Base-by-base conservation (phyloP, 2,888 invertebrate genomes). In the Drosophila yooni region DNA sequence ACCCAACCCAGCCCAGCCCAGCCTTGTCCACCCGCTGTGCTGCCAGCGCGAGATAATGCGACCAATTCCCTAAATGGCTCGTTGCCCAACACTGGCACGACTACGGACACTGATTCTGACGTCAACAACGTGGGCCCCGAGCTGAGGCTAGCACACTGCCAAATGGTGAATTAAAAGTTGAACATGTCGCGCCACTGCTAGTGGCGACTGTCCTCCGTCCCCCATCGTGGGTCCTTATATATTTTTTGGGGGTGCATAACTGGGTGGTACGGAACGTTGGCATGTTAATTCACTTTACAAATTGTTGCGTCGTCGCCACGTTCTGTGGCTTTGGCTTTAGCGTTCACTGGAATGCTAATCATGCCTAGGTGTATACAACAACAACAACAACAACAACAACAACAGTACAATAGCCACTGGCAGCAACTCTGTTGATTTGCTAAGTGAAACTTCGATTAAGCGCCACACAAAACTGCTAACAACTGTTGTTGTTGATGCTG, bases 371-470 rank as follows among this genome's bases (percentile, higher is more conserved):
- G 71, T 63, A 52, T 46, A 66, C 66, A 76, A 27, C 38, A 64
- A 59, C 63, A 71, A 56, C 58, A 72, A 59, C 63, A 71, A 56
- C 58, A 72, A 65, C 63, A 65, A 52, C 71, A 65, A 43, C 59
- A 54, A 21, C 48, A 54, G 13, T 3, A 40, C 64, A 68, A 36
- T 36, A 48, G 38, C 57, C 58, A 59, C 59, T 66, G 62, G 70
- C 68, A 81, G 83, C 76, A 79, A 84, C 81, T 88, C 88, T 80
- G 86, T 88, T 86, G 89, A 83, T 86, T 88, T 77, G 84, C 85
- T 89, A 85, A 85, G 85, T 85, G 85, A 85, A 85, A 85, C 89
- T 85, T 85, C 85, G 85, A 85, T 85, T 88, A 89, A 70, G 83
- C 81, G 60, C 43, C 64, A 52, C 73, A 72, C 50, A 65, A 77